Evolutionary conservation across 2,797 vertebrate species (phyloP), one percentile per base, ranked within the genome.

Genomic region (Tapirus indicus): DNA sequence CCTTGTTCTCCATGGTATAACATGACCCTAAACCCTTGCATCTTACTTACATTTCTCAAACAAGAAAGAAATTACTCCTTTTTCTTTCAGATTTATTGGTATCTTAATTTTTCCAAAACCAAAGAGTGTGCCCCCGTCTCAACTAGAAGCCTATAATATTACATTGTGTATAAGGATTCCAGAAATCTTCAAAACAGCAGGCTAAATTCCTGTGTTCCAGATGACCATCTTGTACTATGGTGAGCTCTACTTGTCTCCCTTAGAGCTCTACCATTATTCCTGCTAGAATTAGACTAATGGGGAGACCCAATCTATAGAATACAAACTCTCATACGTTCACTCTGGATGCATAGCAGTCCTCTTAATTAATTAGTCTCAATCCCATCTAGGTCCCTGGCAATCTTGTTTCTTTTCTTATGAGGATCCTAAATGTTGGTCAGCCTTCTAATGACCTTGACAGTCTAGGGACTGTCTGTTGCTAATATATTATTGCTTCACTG

Each of bases 61-160:
- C 56, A 69, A 91, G 91, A 66, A 94, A 94, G 32, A 41, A 66
- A 91, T 80, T 71, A 44, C 44, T 96, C 56, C 62, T 71, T 91
- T 96, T 95, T 49, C 56, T 91, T 44, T 56, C 38, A 93, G 52
- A 83, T 85, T 94, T 32, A 47, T 62, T 32, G 12, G 10, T 54
- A 60, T 80, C 38, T 47, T 86, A 83, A 52, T 54, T 97, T 78
- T 21, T 21, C 38, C 9, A 29, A 94, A 95, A 89, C 29, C 49
- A 27, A 44, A 47, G 25, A 85, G 35, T 21, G 0, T 96, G 21
- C 38, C 32, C 68, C 35, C 35, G 27, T 75, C 35, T 96, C 44
- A 69, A 17, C 56, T 82, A 20, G 62, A 79, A 88, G 56, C 14
- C 72, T 49, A 2, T 32, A 71, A n/a, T 49, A 82, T 25, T 89